Evolutionary conservation across 2,113 vertebrate genomes (phyloP).

Genomic region (Dicrurus megarhynchus): DNA sequence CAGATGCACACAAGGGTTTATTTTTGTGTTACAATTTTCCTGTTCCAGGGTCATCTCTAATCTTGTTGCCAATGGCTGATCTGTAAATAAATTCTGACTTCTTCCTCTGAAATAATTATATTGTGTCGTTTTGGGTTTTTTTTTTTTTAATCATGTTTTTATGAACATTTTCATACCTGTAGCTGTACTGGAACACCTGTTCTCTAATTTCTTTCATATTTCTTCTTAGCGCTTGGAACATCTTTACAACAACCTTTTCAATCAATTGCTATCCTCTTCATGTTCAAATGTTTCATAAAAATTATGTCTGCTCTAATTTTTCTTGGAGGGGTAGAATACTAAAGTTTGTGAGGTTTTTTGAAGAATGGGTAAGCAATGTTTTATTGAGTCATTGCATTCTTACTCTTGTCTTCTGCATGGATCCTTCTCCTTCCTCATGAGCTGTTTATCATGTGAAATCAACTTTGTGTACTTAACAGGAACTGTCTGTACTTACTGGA

Average conservation of each 20-base stretch:
- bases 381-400: background rate
- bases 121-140: background rate
- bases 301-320: background rate
- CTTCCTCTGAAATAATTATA: background rate
- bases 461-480: background rate
- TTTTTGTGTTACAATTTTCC: background rate
- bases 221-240: background rate
- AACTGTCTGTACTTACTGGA: background rate
- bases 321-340: background rate
- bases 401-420: background rate
- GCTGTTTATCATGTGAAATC: background rate
- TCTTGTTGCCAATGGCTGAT: background rate
- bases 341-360: background rate
- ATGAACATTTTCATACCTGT: background rate
- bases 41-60: background rate
- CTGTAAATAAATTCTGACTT: background rate
- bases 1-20: background rate
- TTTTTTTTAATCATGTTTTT: background rate
- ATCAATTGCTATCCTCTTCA: background rate
- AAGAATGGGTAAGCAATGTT: background rate
- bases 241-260: background rate
- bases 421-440: background rate
- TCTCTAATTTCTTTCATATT: background rate
- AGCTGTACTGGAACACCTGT: background rate
- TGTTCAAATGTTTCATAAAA: background rate